Evolutionary conservation across 2,797 vertebrate genomes (phyloP).

Genomic region (Sebastiscus albofasciatus): DNA sequence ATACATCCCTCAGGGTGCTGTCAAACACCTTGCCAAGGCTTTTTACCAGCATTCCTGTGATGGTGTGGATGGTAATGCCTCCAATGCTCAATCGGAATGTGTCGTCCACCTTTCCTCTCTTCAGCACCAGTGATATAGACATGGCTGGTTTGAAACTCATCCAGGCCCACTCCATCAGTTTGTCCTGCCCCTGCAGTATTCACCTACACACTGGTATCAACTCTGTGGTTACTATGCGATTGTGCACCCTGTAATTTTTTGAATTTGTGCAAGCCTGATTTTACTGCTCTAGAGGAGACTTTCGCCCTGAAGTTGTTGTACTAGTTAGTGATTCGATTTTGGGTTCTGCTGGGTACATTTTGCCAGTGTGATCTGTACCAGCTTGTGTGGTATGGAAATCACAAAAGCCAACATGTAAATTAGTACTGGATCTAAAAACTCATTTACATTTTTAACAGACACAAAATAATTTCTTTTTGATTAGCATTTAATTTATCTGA

Average conservation of each 20-base stretch:
- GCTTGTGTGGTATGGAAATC: background rate
- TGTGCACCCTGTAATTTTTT: background rate
- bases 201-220: background rate
- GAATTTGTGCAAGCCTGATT: background rate
- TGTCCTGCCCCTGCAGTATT: background rate
- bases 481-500: background rate
- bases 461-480: background rate
- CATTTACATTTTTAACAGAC: background rate
- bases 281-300: background rate
- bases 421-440: background rate
- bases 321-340: background rate
- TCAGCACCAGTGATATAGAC: background rate
- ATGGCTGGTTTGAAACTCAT: background rate
- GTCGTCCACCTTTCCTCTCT: background rate
- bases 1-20: background rate
- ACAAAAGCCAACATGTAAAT: background rate
- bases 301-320: background rate
- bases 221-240: background rate
- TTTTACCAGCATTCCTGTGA: background rate
- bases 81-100: background rate
- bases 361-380: background rate
- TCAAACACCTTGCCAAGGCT: background rate
- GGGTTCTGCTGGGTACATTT: background rate
- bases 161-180: background rate
- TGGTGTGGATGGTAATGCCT: background rate